Evolutionary conservation across 1,140 invertebrate genomes (phyloP), one percentile per base, ranked within the genome.

Genomic region (Matsumurasca onukii): DNA sequence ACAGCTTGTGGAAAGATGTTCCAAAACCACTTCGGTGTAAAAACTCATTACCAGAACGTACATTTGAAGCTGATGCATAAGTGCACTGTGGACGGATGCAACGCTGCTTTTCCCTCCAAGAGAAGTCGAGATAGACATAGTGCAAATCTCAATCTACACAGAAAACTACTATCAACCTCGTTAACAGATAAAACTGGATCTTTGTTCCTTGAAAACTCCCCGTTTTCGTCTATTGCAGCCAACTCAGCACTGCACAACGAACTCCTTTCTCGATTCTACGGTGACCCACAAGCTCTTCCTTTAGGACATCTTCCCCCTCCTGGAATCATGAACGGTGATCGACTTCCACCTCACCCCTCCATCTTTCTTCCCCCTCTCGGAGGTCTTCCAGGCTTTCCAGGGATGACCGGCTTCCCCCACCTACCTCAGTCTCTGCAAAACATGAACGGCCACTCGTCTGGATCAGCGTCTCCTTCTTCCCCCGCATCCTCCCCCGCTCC

Each of bases 41-140:
- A 97, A 80, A 94, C 92, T 0, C 96, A 98, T 77, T 98, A 95
- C 80, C 94, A 96, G 82, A 97, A 94, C 79, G 92, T 95, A 0
- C 97, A 98, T 82, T 86, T 98, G 49, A 98, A 98, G 80, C 79
- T 98, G 68, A 96, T 97, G 90, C 95, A 98, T 80, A 94, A 93
- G 75, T 98, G 97, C 81, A 95, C 90, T 70, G 91, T 98, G 1
- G 94, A 97, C 70, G 95, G 96, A n/a, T 98, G 96, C 77, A 94
- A 94, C 78, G 95, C 95, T 0, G 90, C 93, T 0, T 98, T 98
- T 77, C 93, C 94, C n/a, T 97, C 95, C 0, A 98, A 95, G 78
- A 82, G 94, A 59, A 95, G 92, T 71, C 86, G 95, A 68, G 95
- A 98, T 76, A 83, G 95, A 1, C 96, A 98, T 78, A 95, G 93